Conservation (phyloP, 2,888 invertebrate species). For the Phymatocera aterrima region DNA sequence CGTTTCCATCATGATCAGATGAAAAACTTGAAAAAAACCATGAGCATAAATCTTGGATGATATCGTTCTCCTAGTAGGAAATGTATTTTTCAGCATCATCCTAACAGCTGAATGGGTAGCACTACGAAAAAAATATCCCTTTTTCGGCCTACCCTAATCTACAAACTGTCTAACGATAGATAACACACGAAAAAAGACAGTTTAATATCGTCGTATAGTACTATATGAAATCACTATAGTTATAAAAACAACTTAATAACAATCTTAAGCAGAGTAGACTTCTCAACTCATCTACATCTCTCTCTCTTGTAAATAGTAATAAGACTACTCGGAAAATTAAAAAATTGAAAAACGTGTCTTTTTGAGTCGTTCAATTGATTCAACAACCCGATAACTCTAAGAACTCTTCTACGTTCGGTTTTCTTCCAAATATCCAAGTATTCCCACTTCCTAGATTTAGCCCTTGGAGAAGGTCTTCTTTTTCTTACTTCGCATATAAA, state of each 20-base stretch:
- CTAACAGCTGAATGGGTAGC: too few relatives aligned
- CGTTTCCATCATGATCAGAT: too few relatives aligned
- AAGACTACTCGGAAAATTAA: constrained; percentile 34
- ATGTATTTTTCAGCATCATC: too few relatives aligned
- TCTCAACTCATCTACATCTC: background rate
- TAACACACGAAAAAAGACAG: constrained; percentile 31
- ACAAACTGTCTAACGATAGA: background rate
- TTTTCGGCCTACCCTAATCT: too few relatives aligned
- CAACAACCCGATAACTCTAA: too few relatives aligned
- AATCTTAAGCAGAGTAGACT: background rate
- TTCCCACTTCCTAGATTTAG: too few relatives aligned
- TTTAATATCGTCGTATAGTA: background rate
- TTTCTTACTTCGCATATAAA: background rate
- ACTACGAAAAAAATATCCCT: too few relatives aligned
- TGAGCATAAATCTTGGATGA: too few relatives aligned
- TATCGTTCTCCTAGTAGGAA: too few relatives aligned
- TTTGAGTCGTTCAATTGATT: background rate
- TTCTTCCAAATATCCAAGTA: background rate
- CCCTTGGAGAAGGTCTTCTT: too few relatives aligned
- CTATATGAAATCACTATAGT: constrained; percentile 8
- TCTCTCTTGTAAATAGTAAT: constrained; percentile 35
- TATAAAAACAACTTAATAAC: background rate
- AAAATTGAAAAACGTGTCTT: background rate
- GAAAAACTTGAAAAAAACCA: too few relatives aligned
- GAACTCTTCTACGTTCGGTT: background rate